Evolutionary conservation across 2,888 invertebrate species (phyloP), one percentile per base, ranked within the genome.

Genomic region (Acrobasis consociella): DNA sequence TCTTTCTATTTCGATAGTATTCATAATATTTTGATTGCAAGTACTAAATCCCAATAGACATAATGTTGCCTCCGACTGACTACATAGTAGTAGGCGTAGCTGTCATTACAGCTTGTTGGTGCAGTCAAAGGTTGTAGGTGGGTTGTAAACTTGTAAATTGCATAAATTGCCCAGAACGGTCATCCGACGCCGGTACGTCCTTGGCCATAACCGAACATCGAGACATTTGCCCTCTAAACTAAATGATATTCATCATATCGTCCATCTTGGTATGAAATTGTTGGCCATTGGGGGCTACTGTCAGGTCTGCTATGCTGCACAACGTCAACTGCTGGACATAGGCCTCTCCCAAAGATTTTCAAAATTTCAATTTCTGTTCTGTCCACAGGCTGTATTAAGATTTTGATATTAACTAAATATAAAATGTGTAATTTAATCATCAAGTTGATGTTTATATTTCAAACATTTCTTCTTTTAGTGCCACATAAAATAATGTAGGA

Each of bases 131-230:
- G 65, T 68, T 67, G 74, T 73, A 73, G 73, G 73, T 77, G 78
- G 80, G 72, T 65, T 68, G 72, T 70, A 74, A 76, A 76, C 81
- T 77, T 67, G 71, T 70, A 74, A 76, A 77, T 81, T 77, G 70
- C 72, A 71, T 72, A 76, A 80, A 81, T 79, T 78, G 71, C 67
- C 69, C 64, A 65, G 64, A 68, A 69, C 69, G 70, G 55, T 60
- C 69, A 63, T 63, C 65, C 70, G 69, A 69, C 69, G 62, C 64
- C 65, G 67, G 68, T 67, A 69, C 67, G 69, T 69, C 76, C 74
- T 77, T 76, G 69, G 70, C 67, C 70, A 66, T 64, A 65, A 62
- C 67, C 68, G 60, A 69, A 65, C 53, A 50, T 17, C 50, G 16
- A 11, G 50, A 50, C 50, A 15, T 46, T 46, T 46, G 46, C 46